Base-by-base conservation (phyloP, 2,888 invertebrate species). In the Heteropelma amictum region DNA sequence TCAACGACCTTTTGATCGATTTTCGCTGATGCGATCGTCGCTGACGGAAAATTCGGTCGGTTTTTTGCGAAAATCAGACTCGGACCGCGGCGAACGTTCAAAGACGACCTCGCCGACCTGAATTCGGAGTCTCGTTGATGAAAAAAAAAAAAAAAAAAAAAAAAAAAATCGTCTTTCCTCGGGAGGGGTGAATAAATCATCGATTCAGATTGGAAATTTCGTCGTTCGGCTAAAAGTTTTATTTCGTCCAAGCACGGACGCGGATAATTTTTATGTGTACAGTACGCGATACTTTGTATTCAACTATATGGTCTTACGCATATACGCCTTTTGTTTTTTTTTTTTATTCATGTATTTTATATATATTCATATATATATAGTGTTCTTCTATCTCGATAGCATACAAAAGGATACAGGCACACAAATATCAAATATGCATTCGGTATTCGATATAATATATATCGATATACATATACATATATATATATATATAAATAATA, bases 351-450 rank as follows among this genome's bases (percentile, higher is more conserved):
- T 72, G 42, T 76, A 64, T 76, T 73, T 45, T 45, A 30, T 49
- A 49, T 51, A 70, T 70, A 70, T 70, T 65, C 58, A 80, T 87
- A 85, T 87, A 85, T 85, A 86, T 86, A 86, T 81, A 85, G 84
- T 81, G 61, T 64, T 65, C 63, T 64, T 69, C 67, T 81, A 78
- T 80, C 79, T 86, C 82, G 82, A 81, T 87, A 87, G 88, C 87
- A 87, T 87, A 88, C 86, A 88, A 88, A 88, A 87, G 86, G 85
- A 86, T 87, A 88, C 88, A 88, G 88, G 88, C 88, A 88, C 88
- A 88, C 88, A 88, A 86, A 88, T 88, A 88, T 88, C 87, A 87
- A 87, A 88, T 87, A 87, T 86, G 87, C 86, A 85, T 87, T 82
- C 81, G 81, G 81, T 83, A 82, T 77, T 85, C 83, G 80, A 80